Evolutionary conservation across 2,113 vertebrate species (phyloP), one percentile per base, ranked within the genome.

Genomic region (Corythornis vintsioides): DNA sequence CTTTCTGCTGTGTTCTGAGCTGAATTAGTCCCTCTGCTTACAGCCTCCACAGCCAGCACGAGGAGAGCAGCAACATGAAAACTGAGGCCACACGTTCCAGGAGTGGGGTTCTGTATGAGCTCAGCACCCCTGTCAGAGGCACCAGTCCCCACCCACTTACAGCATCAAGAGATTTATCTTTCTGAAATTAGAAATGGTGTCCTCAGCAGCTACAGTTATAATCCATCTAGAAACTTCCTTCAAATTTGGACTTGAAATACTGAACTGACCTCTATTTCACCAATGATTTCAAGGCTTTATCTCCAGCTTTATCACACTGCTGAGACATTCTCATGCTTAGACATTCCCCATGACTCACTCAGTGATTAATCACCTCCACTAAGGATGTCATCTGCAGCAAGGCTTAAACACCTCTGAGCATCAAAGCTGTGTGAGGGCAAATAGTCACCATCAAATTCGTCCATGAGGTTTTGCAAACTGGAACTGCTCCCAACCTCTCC

Each of bases 311-410:
- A 83, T 85, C 45, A 56, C 9, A 66, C 15, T 69, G 55, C 64
- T 91, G 11, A 83, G 55, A 35, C 45, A 40, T 56, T 63, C 67
- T 80, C 25, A 82, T n/a, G 50, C 59, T 38, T 38, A 38, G 38
- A 38, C 38, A 38, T 38, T 38, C 38, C 38, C 38, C 63, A 55
- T 91, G 89, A 96, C 33, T 93, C 84, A 93, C 15, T 60, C 59
- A 61, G 67, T 80, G 85, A 91, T 92, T 94, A 95, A 61, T 79
- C 70, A 72, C 47, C 82, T 71, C n/a, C 57, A 77, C 7, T 17
- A 48, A 18, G 74, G 43, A 78, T 94, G 84, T 71, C 89, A 94
- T 15, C 42, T 35, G 80, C 67, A 76, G 79, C 47, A 72, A 85
- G 17, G 45, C 71, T 91, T 57, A 28, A 85, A 61, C 56, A 76